Base-by-base conservation (phyloP, 2,888 invertebrate genomes). In the Brachyopa scutellaris region DNA sequence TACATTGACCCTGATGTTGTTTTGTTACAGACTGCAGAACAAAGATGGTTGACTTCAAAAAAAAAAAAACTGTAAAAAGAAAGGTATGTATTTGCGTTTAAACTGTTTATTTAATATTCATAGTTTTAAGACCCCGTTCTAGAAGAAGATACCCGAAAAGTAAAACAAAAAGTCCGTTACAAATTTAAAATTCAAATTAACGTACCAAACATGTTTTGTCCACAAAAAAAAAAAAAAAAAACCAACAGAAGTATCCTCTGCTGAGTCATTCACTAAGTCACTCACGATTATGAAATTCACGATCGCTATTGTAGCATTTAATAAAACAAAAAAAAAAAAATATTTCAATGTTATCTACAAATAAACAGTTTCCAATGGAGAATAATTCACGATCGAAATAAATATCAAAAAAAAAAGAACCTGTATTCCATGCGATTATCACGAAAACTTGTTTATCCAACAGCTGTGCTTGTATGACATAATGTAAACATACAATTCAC, bases 391-490 rank as follows among this genome's bases (percentile, higher is more conserved):
- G 69, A 76, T 51, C n/a, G 69, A 57, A 67, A 74, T 67, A 62
- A 61, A 61, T 55, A 13, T 8, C 59, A 26, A n/a, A n/a, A n/a
- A n/a, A n/a, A n/a, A n/a, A n/a, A n/a, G n/a, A n/a, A 49, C 57
- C 36, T 42, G n/a, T 66, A 40, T 42, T 13, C 15, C 6, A 6
- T 29, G 40, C 33, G 21, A 67, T 55, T 45, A 70, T 13, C 5
- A 57, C 29, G n/a, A 67, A 64, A 72, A 72, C 76, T 61, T 77
- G 82, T 82, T 82, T 77, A 72, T 72, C 61, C 70, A 70, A 82
- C 82, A 82, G 82, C 82, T 82, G 76, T 51, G 77, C 38, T 38
- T 4, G 31, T 5, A 82, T 82, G 82, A 82, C 82, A 72, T 72
- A 82, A 82, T 70, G 64, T 82, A 67, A 82, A 72, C 82, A 82